phyloP scores from a whole-genome alignment of 2,113 vertebrate genomes.

The Stercorarius parasiticus region DNA sequence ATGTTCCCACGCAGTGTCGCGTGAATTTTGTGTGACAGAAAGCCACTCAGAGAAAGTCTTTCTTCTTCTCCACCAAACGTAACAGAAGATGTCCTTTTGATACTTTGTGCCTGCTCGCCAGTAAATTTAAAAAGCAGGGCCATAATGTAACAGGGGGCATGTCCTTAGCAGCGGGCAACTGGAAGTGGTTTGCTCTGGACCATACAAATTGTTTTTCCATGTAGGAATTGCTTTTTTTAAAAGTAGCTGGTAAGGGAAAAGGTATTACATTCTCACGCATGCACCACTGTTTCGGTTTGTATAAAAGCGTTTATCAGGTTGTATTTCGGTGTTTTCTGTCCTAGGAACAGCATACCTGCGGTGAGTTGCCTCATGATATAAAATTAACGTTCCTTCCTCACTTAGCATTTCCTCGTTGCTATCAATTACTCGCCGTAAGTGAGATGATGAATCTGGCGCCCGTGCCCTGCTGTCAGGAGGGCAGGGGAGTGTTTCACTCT shows the following conservation, averaged over 20 bases:
- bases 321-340: accelerated
- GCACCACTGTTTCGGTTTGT: too few relatives aligned
- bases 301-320: not conserved
- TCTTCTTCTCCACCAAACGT: not conserved
- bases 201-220: accelerated
- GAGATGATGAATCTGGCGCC: not conserved
- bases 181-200: not conserved
- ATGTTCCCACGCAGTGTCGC: accelerated
- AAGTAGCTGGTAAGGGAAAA: accelerated
- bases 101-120: not conserved
- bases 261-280: accelerated
- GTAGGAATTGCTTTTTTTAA: not conserved
- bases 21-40: accelerated
- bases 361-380: accelerated
- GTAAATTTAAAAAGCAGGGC: not conserved
- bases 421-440: accelerated
- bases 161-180: not conserved
- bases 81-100: too few relatives aligned
- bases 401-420: accelerated
- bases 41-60: not conserved
- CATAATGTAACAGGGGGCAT: not conserved
- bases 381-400: not conserved
- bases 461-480: too few relatives aligned
- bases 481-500: not conserved
- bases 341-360: not conserved